These are phyloP conservation scores for Albula goreensis DNA, from an alignment of 2,113 vertebrate genomes.

Conservation along the genomic window DNA sequence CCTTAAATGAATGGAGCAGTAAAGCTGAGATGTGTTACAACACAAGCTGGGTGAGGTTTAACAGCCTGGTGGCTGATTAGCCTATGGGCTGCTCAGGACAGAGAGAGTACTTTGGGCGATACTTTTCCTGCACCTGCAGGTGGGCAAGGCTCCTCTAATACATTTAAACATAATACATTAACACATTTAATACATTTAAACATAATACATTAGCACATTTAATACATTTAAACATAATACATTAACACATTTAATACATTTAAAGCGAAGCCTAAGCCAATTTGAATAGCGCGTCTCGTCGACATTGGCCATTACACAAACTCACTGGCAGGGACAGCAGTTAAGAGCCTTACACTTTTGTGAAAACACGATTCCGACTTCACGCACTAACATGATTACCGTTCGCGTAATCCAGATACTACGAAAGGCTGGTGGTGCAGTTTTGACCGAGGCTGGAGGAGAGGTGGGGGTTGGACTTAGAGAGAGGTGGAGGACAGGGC, in stretches of 20 bases:
- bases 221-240: conserved; percentile 19
- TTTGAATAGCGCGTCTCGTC: background rate
- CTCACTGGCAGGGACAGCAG: background rate
- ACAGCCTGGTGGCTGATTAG: background rate
- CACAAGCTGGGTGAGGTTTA: too few relatives aligned
- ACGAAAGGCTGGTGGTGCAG: background rate
- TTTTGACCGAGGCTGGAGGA: background rate
- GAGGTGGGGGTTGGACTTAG: background rate
- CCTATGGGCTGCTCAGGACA: background rate
- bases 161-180: too few relatives aligned
- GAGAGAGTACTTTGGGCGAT: background rate
- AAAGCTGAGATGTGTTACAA: too few relatives aligned
- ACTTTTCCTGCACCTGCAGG: background rate
- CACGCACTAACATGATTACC: conserved; percentile 32
- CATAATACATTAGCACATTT: background rate
- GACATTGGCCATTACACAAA: background rate
- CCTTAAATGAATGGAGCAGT: too few relatives aligned
- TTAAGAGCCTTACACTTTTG: conserved; percentile 24
- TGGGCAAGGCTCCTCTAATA: background rate
- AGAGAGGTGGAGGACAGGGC: background rate
- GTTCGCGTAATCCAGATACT: conserved; percentile 33
- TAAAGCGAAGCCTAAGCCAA: background rate
- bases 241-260: conserved; percentile 17
- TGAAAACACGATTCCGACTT: conserved; percentile 18
- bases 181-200: background rate